Base-by-base conservation (phyloP, 2,888 invertebrate species). In the Gymnoscelis rufifasciata region DNA sequence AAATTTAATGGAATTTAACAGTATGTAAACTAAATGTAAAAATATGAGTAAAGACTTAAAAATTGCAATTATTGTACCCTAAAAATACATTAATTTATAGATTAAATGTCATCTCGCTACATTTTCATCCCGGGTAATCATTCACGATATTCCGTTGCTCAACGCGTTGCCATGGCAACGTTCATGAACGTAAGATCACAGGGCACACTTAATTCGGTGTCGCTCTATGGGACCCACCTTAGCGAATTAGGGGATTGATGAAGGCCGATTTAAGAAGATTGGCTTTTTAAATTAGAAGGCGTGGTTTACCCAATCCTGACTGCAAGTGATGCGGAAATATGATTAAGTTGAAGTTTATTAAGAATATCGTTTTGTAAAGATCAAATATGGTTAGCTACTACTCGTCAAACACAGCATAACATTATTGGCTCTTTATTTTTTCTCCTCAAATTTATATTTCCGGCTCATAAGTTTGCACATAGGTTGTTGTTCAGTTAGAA, bases 191-290 rank as follows among this genome's bases (percentile, higher is more conserved):
- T 42, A 47, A 44, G 37, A 30, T 43, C 44, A 26, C 31, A 14
- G 31, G 31, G 31, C 31, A 14, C 15, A 15, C 31, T 49, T 57
- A 54, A 57, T 57, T 57, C 52, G 57, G 54, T 57, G 54, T 54
- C 54, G 47, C 45, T 52, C 52, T 51, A 45, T 51, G 51, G 51
- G 52, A 44, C 47, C 49, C 52, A 50, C 50, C 45, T 49, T 41
- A 50, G 36, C 42, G 45, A 45, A 42, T 50, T 30, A 27, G 45
- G 44, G 50, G 45, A 45, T 43, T 50, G 45, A 50, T 50, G 50
- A 43, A 42, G 27, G 41, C 30, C 49, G 45, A 45, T 50, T 46
- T 39, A 38, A 41, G 42, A 39, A 43, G 42, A 50, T 50, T 50
- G 45, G 45, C 36, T 46, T 50, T 50, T 50, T 46, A 47, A 45